Evolutionary conservation across 2,797 vertebrate genomes (phyloP), one percentile per base, ranked within the genome.

Genomic region (Brachyrhaphis roseni): DNA sequence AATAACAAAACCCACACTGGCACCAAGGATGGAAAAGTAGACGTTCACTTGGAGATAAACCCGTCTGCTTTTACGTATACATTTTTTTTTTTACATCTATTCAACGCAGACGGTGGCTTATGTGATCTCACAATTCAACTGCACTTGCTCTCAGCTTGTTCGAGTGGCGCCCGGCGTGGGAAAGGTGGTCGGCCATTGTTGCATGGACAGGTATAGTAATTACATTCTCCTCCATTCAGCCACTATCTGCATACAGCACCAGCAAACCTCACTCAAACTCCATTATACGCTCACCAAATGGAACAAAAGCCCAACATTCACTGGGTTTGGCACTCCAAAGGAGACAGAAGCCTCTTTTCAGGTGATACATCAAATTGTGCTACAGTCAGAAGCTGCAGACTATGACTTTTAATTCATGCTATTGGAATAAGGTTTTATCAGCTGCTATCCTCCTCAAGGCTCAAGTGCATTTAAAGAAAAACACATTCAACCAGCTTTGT

Each of bases 141-240:
- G 83, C 84, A 85, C 84, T 90, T 79, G 78, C 89, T 88, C 89
- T 88, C 87, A 89, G 85, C 85, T 87, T 85, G 84, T 89, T 91
- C 80, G 70, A 90, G 83, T 86, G 85, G 86, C 87, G 81, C 79
- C 83, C 87, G 86, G 87, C 82, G 85, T 66, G 71, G 87, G 88
- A 87, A 79, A 92, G 90, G 89, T 92, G 90, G 90, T 91, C 86
- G 84, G 84, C 91, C 76, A 93, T 94, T 94, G 94, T 94, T 89
- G 84, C 86, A 79, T 72, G 76, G 92, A 94, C 92, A 92, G 91
- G 90, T 91, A 82, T 89, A 90, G 93, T 93, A 94, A 94, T 95
- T 94, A 92, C 91, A 91, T 92, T 93, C 91, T 89, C 88, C 78
- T 84, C 90, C 81, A 83, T 92, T 91, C 88, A 86, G 73, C 57